Conservation (phyloP, 2,888 invertebrate genomes). For the Gari tellinella region DNA sequence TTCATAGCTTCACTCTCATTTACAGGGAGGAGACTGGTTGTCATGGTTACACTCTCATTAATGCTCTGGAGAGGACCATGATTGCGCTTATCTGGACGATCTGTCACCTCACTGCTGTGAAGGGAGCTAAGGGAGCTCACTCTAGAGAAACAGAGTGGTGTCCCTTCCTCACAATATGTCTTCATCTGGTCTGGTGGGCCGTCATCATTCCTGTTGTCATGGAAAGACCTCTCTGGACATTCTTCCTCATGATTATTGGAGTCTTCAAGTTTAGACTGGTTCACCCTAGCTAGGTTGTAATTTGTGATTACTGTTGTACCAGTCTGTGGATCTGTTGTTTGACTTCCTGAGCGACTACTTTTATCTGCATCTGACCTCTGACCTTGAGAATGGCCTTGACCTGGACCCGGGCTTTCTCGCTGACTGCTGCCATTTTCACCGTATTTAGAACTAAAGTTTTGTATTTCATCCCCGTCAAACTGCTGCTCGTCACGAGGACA, state of each 20-base stretch:
- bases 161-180: constrained; percentile 94
- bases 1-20: constrained; percentile 62
- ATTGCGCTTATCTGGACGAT: constrained; percentile 51
- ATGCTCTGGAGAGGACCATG: constrained; percentile 71
- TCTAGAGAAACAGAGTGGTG: constrained; percentile 88
- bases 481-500: constrained; percentile 53
- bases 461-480: constrained; percentile 57
- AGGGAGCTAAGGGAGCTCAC: constrained; percentile 83
- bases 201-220: constrained; percentile 63
- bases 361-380: constrained; percentile 48
- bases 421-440: constrained; percentile 57
- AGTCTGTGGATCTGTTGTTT: constrained; percentile 88
- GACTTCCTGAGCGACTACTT: constrained; percentile 86
- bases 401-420: constrained; percentile 13
- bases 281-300: constrained; percentile 44
- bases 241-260: constrained; percentile 35
- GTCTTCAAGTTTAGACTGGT: background rate
- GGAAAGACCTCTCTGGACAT: constrained; percentile 57
- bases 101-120: constrained; percentile 78
- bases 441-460: constrained; percentile 55
- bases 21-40: constrained; percentile 37
- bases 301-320: constrained; percentile 67
- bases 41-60: constrained; percentile 60
- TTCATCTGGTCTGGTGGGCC: constrained; percentile 72
- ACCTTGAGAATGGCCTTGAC: constrained; percentile 21